A percentile compares a stretch with the other conserved stretches of the same genome.
phyloP scores from a whole-genome alignment of 1,140 invertebrate species.

The Latrodectus geometricus region DNA sequence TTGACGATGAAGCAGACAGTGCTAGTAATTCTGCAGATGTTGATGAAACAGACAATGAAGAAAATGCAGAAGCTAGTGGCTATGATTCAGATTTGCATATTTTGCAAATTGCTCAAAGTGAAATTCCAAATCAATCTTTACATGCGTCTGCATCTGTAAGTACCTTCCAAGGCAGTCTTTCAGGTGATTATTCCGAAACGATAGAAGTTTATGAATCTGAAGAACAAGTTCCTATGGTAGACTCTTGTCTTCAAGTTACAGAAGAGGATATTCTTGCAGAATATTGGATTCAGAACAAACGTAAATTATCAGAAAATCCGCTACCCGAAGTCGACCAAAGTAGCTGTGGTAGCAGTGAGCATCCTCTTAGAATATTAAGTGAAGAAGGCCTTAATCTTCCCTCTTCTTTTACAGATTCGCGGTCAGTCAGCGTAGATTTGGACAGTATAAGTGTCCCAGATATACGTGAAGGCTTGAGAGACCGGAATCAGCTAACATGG shows the following conservation, averaged over 20 bases:
- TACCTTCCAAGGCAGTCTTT: conserved; percentile 1
- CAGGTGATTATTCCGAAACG: conserved; percentile 75
- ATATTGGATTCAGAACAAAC: conserved; percentile 77
- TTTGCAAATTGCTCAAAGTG: conserved; percentile 47
- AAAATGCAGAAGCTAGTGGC: conserved; percentile 50
- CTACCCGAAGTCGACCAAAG: conserved; percentile 79
- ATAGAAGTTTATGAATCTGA: conserved; percentile 83
- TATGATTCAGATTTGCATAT: conserved; percentile 54
- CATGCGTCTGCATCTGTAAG: conserved; percentile 2
- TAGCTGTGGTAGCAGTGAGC: conserved; percentile 72
- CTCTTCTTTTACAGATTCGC: conserved; percentile 79
- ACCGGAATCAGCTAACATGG: conserved; percentile 36
- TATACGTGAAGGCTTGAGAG: conserved; percentile 30
- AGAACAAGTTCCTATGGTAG: conserved; percentile 80
- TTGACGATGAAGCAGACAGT: conserved; percentile 50
- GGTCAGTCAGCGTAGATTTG: conserved; percentile 60
- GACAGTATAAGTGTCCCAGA: conserved; percentile 57
- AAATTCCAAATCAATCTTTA: conserved; percentile 11
- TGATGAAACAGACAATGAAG: conserved; percentile 59
- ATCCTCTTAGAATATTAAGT: conserved; percentile 87
- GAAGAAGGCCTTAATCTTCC: conserved; percentile 90
- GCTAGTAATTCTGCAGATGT: conserved; percentile 62
- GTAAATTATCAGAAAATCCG: conserved; percentile 74
- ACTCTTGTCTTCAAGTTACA: conserved; percentile 75
- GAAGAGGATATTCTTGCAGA: conserved; percentile 88